Evolutionary conservation across 2,113 vertebrate genomes (phyloP), one percentile per base, ranked within the genome.

Genomic region (Craseonycteris thonglongyai): DNA sequence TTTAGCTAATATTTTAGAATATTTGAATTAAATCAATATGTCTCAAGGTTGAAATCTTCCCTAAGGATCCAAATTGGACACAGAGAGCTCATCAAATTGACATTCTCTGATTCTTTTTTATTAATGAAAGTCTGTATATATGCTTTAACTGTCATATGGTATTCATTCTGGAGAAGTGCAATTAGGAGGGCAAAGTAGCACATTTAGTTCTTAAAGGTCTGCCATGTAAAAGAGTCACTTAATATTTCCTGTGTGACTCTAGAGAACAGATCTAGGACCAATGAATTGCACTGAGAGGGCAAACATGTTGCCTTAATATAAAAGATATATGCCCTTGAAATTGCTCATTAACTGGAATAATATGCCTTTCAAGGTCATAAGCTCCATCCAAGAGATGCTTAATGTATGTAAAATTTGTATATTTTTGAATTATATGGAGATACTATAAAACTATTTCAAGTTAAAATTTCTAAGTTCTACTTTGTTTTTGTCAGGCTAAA

Each of bases 291-390:
- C n/a, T 45, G 42, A 92, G 65, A 68, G 91, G 84, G 45, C 95
- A 84, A 72, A 94, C 87, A 33, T 63, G 24, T 90, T 74, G 42
- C 21, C 71, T 90, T 94, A 78, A 90, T 84, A 35, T 45, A 61
- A 65, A 93, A 80, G 35, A 84, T 38, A 61, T 15, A 81, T 33
- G 78, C 2, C 33, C 80, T 95, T 92, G 42, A 42, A 96, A 96
- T 84, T 84, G 30, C 88, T 94, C 80, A 93, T 97, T 96, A 96
- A 45, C 59, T 69, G 56, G n/a, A 89, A 96, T 96, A 96, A 96
- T 84, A 49, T 96, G 86, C 33, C 84, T 88, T 87, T 76, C 80
- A 95, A 97, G 92, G 95, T 93, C 76, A 88, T 66, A 86, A 82
- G 38, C 54, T 78, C 21, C 22, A 66, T 91, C 69, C 92, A 74